Evolutionary conservation across 2,888 invertebrate species (phyloP), one percentile per base, ranked within the genome.

Genomic region (Venusia cambrica): DNA sequence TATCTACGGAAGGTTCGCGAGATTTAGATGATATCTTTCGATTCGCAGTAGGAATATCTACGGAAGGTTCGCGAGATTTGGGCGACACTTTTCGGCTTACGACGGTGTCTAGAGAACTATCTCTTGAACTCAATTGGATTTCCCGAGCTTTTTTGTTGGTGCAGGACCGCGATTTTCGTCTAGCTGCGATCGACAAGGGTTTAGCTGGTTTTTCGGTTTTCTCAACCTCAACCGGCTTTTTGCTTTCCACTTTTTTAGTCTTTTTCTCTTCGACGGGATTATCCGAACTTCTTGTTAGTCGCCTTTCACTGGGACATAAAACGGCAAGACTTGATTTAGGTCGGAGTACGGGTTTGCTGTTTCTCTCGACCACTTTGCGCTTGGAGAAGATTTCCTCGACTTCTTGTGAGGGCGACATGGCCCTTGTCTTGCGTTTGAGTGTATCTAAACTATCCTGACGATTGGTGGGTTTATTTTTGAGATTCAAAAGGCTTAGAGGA

Each of bases 391-490:
- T 80, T 59, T 84, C 84, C 61, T 90, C 90, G 15, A 90, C 84
- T 70, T 90, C 90, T 50, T 89, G 88, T 5, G 89, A 88, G 1
- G 90, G 90, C 13, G 90, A 90, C 47, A 88, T 66, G 9, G 90
- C 90, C 41, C 90, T 72, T 5, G 89, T 76, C 52, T 89, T 88
- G 25, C 89, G 78, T 63, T 89, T 90, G n/a, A 83, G 57, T 48
- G 78, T 73, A 53, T 87, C 87, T 14, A 75, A 59, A 39, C 67
- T 76, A 30, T 84, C 79, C 8, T 80, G 53, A 26, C 71, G 72
- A 51, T 61, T 73, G 2, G 52, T 47, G 4, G 75, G 66, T 50
- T 72, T 66, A 14, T 73, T 75, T 66, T 83, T 88, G 4, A 83
- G 46, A 51, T 88, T 85, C 13, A 89, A 71, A 34, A 88, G 69